Evolutionary conservation across 2,797 vertebrate genomes (phyloP), one percentile per base, ranked within the genome.

Genomic region (Amphiprion clarkii): DNA sequence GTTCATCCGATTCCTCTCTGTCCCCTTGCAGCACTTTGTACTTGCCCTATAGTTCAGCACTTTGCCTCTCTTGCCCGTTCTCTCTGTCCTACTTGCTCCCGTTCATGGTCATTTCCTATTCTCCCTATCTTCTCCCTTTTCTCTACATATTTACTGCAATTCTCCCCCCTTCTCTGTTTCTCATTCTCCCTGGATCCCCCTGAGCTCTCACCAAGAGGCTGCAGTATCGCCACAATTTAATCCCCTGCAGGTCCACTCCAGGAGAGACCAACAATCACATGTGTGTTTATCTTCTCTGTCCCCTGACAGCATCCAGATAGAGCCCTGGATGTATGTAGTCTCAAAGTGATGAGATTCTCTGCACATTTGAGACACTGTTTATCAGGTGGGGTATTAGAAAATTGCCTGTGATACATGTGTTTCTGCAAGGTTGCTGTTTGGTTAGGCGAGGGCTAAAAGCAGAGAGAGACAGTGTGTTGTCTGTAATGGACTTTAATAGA

Each of bases 1-100:
- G 84, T 83, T 85, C 79, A 81, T 84, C 82, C 53, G 17, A 58
- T 79, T 78, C 81, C 76, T 78, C 69, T 74, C 71, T 55, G 74
- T 76, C 71, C 55, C 76, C 72, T 59, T 66, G 36, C 56, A 60
- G 77, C 57, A 72, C 76, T 88, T 81, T 63, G 54, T 76, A 58
- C 67, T 82, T 63, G 53, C 56, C 66, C 68, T 36, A 53, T 66
- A 31, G 60, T 79, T 78, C 66, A 8, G 25, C 52, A 54, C 64
- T 69, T 44, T 66, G 67, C 60, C 71, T 60, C 53, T 33, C 68
- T 61, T 49, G 56, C 64, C 61, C 27, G 0, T 60, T 74, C 46
- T 21, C 27, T 56, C 68, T 33, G 21, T 78, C 67, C 71, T 51
- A 16, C 17, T 27, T 66, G 61, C 70, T 76, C 55, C 52, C 4